Base-by-base conservation (phyloP, 2,888 invertebrate genomes). In the Pachymerium ferrugineum region DNA sequence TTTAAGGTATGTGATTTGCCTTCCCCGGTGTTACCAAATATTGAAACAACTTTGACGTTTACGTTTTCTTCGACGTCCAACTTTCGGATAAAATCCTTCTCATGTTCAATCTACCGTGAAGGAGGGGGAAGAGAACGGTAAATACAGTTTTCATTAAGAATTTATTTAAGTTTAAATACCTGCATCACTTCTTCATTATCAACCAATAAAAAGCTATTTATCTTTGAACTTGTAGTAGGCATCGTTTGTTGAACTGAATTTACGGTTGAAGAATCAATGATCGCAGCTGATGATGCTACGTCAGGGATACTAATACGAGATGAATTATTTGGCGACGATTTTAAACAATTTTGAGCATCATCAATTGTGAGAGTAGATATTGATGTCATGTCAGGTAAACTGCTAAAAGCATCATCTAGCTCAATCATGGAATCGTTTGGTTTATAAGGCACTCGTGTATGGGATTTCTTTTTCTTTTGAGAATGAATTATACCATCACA, bases 1-100 rank as follows among this genome's bases (percentile, higher is more conserved):
- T 93, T 93, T 79, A 92, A 83, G 0, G 91, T 91, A 79, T 89
- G 87, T 1, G 91, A 91, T 82, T 92, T 92, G 1, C 92, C 92
- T 83, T 91, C 92, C 0, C 92, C 92, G 0, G 91, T 90, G 79
- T 91, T 92, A 1, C 93, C 93, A 83, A 92, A 91, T 79, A 93
- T 90, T 12, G 92, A 90, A 0, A 92, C 87, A 16, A 92, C 91
- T 83, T 92, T 92, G 14, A 92, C 87, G 28, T 38, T 70, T 25
- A 77, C 78, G 71, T 79, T 77, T 25, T 75, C 76, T n/a, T 79
- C 79, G 78, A 82, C 83, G 19, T 79, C 80, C 3, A 83, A 77
- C 73, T 80, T 80, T 25, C 78, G 75, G 3, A 80, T 73, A 76
- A 83, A 83, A 14, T 82, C 82, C 22, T 79, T 79, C 54, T 78